These are phyloP conservation scores for Naja naja DNA, from an alignment of 2,113 vertebrate genomes.

Conservation along the genomic window DNA sequence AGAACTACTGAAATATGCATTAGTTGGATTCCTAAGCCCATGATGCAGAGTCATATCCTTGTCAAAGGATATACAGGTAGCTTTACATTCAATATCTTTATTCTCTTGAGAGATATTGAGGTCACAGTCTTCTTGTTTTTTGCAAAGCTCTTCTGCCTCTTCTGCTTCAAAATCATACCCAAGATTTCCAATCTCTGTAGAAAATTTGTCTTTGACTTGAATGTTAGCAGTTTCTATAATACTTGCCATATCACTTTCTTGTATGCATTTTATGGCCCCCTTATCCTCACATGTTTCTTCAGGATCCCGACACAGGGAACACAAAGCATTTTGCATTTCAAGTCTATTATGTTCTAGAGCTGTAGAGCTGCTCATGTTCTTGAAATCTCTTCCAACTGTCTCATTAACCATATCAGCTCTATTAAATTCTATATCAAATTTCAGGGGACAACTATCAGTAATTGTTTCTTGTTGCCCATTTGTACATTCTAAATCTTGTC, in stretches of 20 bases:
- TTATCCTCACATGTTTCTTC: slow-evolving; percentile 19
- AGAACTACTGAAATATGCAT: slow-evolving; percentile 30
- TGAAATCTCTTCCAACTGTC: slow-evolving; percentile 7
- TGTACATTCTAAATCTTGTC: slow-evolving; percentile 30
- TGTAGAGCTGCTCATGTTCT: slow-evolving; percentile 10
- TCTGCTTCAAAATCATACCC: slow-evolving; percentile 33
- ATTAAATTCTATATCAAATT: slow-evolving; percentile 29
- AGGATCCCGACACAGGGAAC: slow-evolving; percentile 24
- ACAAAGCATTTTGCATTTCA: slow-evolving; percentile 33
- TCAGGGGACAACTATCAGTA: slow-evolving; percentile 15
- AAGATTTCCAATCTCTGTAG: slow-evolving; percentile 34
- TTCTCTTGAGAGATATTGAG: slow-evolving; percentile 26
- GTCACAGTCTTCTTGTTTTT: slow-evolving; percentile 30
- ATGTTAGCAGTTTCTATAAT: background rate
- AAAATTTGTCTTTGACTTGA: slow-evolving; percentile 31
- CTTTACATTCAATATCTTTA: slow-evolving; percentile 36
- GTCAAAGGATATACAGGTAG: slow-evolving; percentile 35
- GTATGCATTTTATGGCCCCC: slow-evolving; percentile 23
- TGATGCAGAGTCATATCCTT: slow-evolving; percentile 14
- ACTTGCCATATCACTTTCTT: slow-evolving; percentile 26
- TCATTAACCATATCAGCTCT: slow-evolving; percentile 7
- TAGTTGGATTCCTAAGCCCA: slow-evolving; percentile 32
- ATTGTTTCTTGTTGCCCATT: slow-evolving; percentile 22
- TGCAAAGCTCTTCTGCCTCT: slow-evolving; percentile 42
- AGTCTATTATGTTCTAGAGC: slow-evolving; percentile 5